Evolutionary conservation across 1,140 invertebrate species (phyloP), one percentile per base, ranked within the genome.

Genomic region (Bombus balteatus): DNA sequence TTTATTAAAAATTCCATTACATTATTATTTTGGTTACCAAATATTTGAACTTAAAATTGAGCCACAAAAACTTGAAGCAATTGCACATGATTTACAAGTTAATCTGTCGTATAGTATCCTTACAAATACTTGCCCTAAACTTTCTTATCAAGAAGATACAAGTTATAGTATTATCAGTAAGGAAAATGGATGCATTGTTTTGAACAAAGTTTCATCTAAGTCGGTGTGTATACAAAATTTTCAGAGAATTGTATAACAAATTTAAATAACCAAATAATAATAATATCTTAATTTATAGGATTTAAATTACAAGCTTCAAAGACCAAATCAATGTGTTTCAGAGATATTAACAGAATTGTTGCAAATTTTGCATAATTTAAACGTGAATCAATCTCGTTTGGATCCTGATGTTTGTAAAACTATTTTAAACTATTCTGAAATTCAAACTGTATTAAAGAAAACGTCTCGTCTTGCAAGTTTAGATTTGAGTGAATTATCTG

Each of bases 101-200:
- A 96, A 96, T 94, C 94, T 96, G 66, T 94, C 96, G 3, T 95
- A 96, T 88, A 96, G 96, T 34, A 95, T 96, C 28, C 94, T 96
- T 13, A 90, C 95, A 2, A 96, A 96, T 88, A 96, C 95, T 77
- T 96, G 96, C 83, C 96, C 96, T 1, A 95, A 95, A 75, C 90
- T 96, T 62, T 91, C 78, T 28, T 92, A 75, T 59, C 59, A 77
- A 39, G 80, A 83, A 43, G 85, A 92, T 78, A 87, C 90, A 41
- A 90, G 86, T 22, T 74, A 88, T 53, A 59, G 89, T 59, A 88
- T 84, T 57, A 70, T 71, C 43, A 94, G 70, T 87, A 94, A 92
- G 66, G 83, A 89, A 37, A 90, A 88, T 85, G 94, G 92, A 76
- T 92, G 81, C 22, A 87, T 94, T 18, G 53, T 94, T 77, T 81